Conservation (phyloP, 2,113 vertebrate genomes). For the Xerus inauris region DNA sequence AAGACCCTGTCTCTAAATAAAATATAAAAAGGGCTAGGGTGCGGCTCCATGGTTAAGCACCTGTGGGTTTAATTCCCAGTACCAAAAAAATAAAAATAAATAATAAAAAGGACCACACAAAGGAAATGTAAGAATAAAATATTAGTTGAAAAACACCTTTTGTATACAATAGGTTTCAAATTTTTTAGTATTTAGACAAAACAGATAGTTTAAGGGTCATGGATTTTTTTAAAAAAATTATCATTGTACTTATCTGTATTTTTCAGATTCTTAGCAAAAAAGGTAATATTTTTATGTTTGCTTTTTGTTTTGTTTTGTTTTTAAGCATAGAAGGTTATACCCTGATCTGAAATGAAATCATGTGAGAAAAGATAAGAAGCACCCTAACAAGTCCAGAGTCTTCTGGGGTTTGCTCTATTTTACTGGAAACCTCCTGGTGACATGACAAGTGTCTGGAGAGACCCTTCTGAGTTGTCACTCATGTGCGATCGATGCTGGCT, state of each 20-base stretch:
- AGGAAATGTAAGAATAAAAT: neutral
- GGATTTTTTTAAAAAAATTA: neutral
- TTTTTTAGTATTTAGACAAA: neutral
- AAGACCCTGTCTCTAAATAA: too few relatives aligned
- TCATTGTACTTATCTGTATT: neutral
- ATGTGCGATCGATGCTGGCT: neutral
- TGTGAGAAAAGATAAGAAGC: constrained; percentile 11
- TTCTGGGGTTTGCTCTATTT: neutral
- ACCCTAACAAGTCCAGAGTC: neutral
- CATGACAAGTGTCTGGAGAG: constrained; percentile 11
- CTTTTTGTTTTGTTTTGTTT: neutral
- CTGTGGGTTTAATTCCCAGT: too few relatives aligned
- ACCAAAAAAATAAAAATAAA: too few relatives aligned
- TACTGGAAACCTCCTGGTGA: constrained; percentile 13
- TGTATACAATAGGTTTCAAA: neutral
- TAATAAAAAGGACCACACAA: neutral
- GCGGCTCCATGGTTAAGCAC: too few relatives aligned
- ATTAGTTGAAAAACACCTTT: neutral
- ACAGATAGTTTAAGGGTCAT: neutral
- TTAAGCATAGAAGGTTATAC: neutral
- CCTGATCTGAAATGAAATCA: neutral
- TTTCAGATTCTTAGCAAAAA: constrained; percentile 35
- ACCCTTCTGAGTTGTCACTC: neutral
- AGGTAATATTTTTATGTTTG: neutral
- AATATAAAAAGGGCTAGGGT: too few relatives aligned